Evolutionary conservation across 1,140 invertebrate genomes (phyloP), one percentile per base, ranked within the genome.

Genomic region (Notospermus geniculatus): DNA sequence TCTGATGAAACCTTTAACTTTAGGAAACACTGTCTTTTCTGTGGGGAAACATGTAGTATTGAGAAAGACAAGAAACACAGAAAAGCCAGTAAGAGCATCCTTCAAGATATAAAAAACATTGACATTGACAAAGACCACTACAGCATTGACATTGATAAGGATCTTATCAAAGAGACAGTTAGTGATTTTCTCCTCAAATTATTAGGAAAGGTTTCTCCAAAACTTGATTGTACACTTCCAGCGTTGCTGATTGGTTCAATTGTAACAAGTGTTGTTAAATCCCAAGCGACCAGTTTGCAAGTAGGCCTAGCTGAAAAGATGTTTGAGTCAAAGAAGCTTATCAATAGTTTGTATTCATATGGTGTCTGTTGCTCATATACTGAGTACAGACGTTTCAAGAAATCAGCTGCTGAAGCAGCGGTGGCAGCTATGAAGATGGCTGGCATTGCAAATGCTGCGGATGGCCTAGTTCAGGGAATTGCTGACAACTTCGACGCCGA

Each of bases 331-430:
- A 19, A 27, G n/a, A 50, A 50, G 25, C n/a, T 50, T 27, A 19
- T 50, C 19, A 27, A 50, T 50, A 19, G 25, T 19, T n/a, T 50
- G n/a, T 27, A 50, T 27, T 23, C n/a, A 9, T 50, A 23, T 27
- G n/a, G 46, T 4, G 25, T 50, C n/a, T 7, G 5, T 7, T 50
- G 19, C n/a, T 50, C 46, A 7, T 50, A 50, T n/a, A 27, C 4
- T 50, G 46, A 50, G 25, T 27, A 7, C 46, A 5, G 46, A 50
- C 46, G 46, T 50, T 50, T 50, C 46, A 50, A 27, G n/a, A 27
- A 23, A 50, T 50, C 46, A 7, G 4, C 5, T n/a, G 46, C 46
- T 5, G 4, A 23, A 9, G n/a, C 46, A 50, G 25, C 25, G 5
- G 46, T 27, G 4, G 25, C 4, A 27, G 46, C 4, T 36, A 50